Percentiles rank a stretch among this genome's conserved stretches.
Conservation (phyloP, 2,113 vertebrate genomes). For the Condylura cristata region DNA sequence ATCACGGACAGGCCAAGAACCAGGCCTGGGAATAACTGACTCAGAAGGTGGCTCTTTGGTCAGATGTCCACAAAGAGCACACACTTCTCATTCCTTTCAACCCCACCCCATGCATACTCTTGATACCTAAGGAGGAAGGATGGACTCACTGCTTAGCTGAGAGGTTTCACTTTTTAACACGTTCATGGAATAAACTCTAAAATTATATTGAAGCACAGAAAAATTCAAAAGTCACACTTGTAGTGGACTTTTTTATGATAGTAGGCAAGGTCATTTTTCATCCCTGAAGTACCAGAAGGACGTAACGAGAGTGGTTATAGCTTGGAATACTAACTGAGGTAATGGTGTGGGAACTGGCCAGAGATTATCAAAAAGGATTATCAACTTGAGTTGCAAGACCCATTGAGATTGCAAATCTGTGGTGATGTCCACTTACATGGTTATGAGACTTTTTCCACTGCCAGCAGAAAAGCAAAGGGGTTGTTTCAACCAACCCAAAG, state of each 20-base stretch:
- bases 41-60: background rate
- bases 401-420: background rate
- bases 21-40: background rate
- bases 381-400: background rate
- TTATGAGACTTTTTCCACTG: background rate
- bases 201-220: background rate
- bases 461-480: background rate
- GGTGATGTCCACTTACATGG: background rate
- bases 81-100: too few relatives aligned
- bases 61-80: background rate
- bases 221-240: background rate
- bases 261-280: slow-evolving; percentile 7
- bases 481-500: background rate
- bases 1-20: background rate
- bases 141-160: background rate
- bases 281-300: background rate
- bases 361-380: background rate
- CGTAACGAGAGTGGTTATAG: background rate
- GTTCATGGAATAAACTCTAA: background rate
- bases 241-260: background rate
- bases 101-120: background rate
- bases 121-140: background rate
- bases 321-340: background rate
- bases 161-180: background rate
- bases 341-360: background rate